Conservation (phyloP, 2,113 vertebrate species). For the Scalopus aquaticus region DNA sequence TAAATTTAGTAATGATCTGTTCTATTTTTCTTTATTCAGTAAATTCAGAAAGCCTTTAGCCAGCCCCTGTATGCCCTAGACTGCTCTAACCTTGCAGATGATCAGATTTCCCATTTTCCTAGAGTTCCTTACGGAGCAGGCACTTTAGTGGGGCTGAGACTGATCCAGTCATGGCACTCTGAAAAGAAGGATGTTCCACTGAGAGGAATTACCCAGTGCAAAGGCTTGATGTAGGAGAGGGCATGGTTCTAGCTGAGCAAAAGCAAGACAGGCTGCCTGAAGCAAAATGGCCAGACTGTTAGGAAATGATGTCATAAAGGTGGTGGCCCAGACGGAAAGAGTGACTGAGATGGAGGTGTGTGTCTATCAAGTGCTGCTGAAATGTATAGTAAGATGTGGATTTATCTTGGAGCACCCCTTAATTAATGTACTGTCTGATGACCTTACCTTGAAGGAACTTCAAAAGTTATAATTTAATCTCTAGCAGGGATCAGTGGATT, state of each 20-base stretch:
- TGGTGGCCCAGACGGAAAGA: not conserved
- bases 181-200: not conserved
- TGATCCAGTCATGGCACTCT: not conserved
- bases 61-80: not conserved
- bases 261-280: not conserved
- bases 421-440: not conserved
- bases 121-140: not conserved
- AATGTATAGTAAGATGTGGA: not conserved
- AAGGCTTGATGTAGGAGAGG: not conserved
- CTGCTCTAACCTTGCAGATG: not conserved
- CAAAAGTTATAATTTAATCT: not conserved
- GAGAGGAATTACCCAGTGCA: not conserved
- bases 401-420: not conserved
- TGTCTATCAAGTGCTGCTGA: not conserved
- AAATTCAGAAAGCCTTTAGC: not conserved
- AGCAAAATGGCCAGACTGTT: not conserved
- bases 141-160: not conserved
- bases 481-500: not conserved
- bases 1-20: not conserved
- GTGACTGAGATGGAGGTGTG: not conserved
- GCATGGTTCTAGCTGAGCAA: not conserved
- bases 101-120: not conserved
- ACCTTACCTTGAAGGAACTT: not conserved
- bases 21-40: not conserved
- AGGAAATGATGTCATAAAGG: not conserved